phyloP scores from a whole-genome alignment of 2,113 vertebrate species.

The Potamarius usumacintae region DNA sequence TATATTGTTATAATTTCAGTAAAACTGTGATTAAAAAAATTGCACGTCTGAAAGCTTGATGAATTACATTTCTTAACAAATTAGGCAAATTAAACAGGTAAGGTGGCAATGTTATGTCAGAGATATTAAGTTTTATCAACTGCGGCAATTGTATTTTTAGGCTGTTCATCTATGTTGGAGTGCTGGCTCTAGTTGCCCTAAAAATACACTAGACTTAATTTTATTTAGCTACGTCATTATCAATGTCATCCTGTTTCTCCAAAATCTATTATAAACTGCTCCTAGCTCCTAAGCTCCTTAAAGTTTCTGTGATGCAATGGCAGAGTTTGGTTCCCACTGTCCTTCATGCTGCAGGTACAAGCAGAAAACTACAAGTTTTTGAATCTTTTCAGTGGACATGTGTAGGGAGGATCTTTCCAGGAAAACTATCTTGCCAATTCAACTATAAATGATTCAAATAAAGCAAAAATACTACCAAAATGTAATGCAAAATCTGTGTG shows the following conservation, averaged over 20 bases:
- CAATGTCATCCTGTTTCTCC: background rate
- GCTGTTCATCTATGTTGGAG: too few relatives aligned
- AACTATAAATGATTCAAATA: too few relatives aligned
- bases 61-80: background rate
- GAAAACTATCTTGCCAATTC: background rate
- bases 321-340: background rate
- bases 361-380: background rate
- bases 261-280: background rate
- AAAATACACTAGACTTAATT: too few relatives aligned
- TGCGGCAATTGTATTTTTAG: too few relatives aligned
- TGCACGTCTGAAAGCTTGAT: background rate
- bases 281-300: too few relatives aligned
- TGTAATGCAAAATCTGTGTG: too few relatives aligned
- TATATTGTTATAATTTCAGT: background rate
- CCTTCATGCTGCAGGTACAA: background rate
- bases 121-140: background rate
- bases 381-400: background rate
- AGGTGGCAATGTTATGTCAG: background rate
- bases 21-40: background rate
- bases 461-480: too few relatives aligned
- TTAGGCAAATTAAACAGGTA: background rate
- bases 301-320: background rate
- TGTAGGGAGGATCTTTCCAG: background rate
- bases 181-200: too few relatives aligned
- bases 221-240: background rate